Evolutionary conservation across 2,797 vertebrate genomes (phyloP), one percentile per base, ranked within the genome.

Genomic region (Furcifer pardalis): DNA sequence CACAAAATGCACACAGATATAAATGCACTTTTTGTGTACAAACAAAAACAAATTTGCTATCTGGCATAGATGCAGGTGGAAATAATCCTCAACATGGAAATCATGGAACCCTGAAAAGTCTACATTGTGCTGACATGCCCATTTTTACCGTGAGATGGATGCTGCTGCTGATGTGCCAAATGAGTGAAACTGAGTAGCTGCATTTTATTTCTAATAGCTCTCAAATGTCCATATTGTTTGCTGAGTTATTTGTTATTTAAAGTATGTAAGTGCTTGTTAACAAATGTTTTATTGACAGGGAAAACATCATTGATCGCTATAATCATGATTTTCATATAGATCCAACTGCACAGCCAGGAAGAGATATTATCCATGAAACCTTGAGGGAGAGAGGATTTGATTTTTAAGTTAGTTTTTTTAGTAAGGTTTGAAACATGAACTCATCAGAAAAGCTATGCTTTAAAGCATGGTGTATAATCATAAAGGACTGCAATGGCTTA

Each of bases 201-300:
- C 46, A 5, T 84, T 71, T 79, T 73, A 40, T 63, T 87, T 81
- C 52, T 19, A 42, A 56, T 56, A 56, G 52, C 52, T 56, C 63
- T 88, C 13, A 32, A 12, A 10, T 81, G 8, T 23, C 46, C 27
- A 66, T 71, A 40, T 13, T 71, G 21, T 72, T 46, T 72, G 84
- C 77, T 84, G 42, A 59, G 65, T 68, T 79, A 65, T 56, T 56
- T 81, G 37, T 63, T 83, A 75, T 80, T 87, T 88, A 86, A 79
- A 72, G 52, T 72, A 9, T 69, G 79, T 52, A 83, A 89, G 81
- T 68, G 46, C 23, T 40, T 63, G 27, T 40, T 37, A 84, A 82
- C 15, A 71, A 40, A 82, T 72, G 12, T 71, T 89, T 86, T 73
- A 77, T n/a, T 44, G 74, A 27, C 44, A 52, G 35, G 77, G 66